Evolutionary conservation across 2,888 invertebrate genomes (phyloP), one percentile per base, ranked within the genome.

Genomic region (Drosophila infuscata): DNA sequence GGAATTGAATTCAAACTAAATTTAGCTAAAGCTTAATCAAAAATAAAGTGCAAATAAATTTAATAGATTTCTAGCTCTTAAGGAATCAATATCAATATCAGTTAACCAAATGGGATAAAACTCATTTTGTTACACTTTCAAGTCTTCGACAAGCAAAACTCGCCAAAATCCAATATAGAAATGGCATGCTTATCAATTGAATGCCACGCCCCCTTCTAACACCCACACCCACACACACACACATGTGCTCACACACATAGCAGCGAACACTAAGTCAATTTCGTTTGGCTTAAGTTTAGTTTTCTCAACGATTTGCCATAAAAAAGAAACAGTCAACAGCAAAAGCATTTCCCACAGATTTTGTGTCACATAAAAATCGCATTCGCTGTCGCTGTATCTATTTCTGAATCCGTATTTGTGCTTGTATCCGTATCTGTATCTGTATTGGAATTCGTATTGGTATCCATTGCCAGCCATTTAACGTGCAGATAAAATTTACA

Each of bases 401-500:
- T 70, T 68, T 46, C 57, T 56, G 33, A 49, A 53, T 15, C 58
- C 38, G 54, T 54, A 58, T 43, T 56, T 54, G 70, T 43, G 35
- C 4, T 41, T 58, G 29, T 76, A 73, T 70, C 51, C 60, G 17
- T 49, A 41, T 36, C 32, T 62, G 17, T 51, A 43, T 38, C 32
- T 43, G 43, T 59, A 48, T 32, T 46, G 30, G 17, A 11, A 17
- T 17, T 49, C 15, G 49, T 58, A 46, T 25, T 25, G 46, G 59
- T 78, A 72, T 79, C 74, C 67, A 56, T 71, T 59, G 71, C 60
- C 61, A 63, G 69, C 75, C 82, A 79, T 81, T 82, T 83, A 82
- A 82, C 79, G 82, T 81, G 53, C 54, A 69, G 70, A 82, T 82
- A 82, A 81, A 83, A 83, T 83, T 83, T 83, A 83, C 82, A 83